Conservation (phyloP, 2,797 vertebrate species). For the Hippopotamyrus pictus region DNA sequence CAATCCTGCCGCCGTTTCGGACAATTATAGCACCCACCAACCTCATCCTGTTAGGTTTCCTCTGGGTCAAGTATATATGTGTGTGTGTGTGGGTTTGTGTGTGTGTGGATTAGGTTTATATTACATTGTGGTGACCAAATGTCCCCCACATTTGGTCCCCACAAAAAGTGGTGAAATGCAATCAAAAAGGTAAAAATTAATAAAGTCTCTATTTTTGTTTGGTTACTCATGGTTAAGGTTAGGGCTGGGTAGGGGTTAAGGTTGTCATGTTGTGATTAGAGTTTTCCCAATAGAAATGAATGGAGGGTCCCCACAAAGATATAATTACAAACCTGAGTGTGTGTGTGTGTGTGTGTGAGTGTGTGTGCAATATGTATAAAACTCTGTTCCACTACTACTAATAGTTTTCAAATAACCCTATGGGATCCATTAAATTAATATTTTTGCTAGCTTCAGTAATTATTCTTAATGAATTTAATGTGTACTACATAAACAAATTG, state of each 20-base stretch:
- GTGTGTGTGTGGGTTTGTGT: no score
- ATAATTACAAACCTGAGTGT: background rate
- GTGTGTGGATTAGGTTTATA: no score
- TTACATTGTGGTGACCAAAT: no score
- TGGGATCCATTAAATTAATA: background rate
- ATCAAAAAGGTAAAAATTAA: no score
- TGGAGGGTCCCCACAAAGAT: no score
- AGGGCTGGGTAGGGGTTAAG: no score
- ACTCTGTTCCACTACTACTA: background rate
- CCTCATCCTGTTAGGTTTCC: background rate
- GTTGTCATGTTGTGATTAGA: background rate
- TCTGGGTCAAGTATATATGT: background rate
- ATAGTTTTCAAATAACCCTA: background rate
- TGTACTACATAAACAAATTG: background rate
- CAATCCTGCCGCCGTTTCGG: background rate
- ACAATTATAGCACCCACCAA: background rate
- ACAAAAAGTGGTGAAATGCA: no score
- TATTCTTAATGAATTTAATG: background rate
- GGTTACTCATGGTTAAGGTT: no score
- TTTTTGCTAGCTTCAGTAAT: background rate
- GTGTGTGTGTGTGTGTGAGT: background rate
- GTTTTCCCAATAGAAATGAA: no score
- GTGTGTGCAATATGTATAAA: background rate
- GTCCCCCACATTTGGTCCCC: no score
- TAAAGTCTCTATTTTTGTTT: no score